phyloP scores from a whole-genome alignment of 64 coral and sea anemone genomes.

The Dendronephthya gigantea region DNA sequence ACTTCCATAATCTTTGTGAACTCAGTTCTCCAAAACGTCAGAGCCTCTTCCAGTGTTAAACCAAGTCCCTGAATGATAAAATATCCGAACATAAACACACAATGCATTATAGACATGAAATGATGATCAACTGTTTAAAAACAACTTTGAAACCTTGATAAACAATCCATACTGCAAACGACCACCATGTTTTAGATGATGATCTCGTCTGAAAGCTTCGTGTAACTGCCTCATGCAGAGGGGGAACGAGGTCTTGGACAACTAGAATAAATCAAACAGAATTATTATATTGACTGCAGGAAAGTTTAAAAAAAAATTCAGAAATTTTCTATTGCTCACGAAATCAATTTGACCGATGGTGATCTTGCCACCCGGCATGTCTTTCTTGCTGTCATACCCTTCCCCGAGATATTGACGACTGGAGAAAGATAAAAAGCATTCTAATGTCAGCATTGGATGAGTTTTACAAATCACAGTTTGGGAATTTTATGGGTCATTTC shows the following conservation, averaged over 20 bases:
- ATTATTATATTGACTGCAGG: not conserved
- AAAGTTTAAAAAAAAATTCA: not conserved
- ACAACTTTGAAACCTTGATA: constrained; percentile 50
- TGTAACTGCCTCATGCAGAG: constrained; percentile 94
- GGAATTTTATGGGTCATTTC: too few species aligned
- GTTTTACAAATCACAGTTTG: not conserved
- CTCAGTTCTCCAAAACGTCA: constrained; percentile 86
- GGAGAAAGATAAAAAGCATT: not conserved
- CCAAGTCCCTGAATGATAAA: constrained; percentile 58
- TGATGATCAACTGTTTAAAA: not conserved
- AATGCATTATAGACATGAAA: not conserved
- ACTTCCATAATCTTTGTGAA: constrained; percentile 90
- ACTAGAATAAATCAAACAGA: constrained; percentile 28
- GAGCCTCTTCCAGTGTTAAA: constrained; percentile 72
- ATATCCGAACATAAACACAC: not conserved
- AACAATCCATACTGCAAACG: constrained; percentile 95
- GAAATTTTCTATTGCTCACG: constrained; percentile 21
- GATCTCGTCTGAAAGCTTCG: constrained; percentile 60
- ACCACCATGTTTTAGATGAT: constrained; percentile 81
- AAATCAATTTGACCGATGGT: constrained; percentile 76
- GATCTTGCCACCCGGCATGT: constrained; percentile 56
- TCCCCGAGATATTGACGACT: constrained; percentile 90
- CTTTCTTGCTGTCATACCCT: constrained; percentile 62
- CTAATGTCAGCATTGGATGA: not conserved
- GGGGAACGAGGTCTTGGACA: constrained; percentile 58